phyloP scores from a whole-genome alignment of 2,113 vertebrate genomes.

The Megaceryle maxima region DNA sequence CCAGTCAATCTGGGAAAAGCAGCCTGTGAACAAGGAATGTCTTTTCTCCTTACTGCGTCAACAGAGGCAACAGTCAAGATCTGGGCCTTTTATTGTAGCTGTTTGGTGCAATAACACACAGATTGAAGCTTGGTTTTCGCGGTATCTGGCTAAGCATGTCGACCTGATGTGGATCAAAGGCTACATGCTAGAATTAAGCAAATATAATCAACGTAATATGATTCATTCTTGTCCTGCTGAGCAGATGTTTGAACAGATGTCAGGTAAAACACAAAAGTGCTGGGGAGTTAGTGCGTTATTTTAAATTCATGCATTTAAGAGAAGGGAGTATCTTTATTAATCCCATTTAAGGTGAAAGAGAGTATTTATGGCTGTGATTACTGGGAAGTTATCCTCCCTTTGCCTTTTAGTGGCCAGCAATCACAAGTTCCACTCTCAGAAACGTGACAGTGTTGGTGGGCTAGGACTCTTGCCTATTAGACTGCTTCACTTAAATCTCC shows the following conservation, averaged over 20 bases:
- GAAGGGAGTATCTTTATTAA: slow-evolving; percentile 60
- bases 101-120: slow-evolving; percentile 2
- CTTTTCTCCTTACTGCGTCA: not conserved
- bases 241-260: slow-evolving; percentile 70
- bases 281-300: slow-evolving; percentile 54
- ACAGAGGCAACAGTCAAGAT: not conserved
- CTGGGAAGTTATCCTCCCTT: slow-evolving; percentile 30
- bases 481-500: not conserved
- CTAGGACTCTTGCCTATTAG: not conserved
- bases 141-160: not conserved
- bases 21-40: not conserved
- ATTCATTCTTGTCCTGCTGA: slow-evolving; percentile 59
- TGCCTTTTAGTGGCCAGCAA: not conserved
- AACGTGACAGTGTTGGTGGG: not conserved
- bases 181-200: slow-evolving; percentile 38
- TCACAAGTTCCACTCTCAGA: not conserved
- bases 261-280: slow-evolving; percentile 10
- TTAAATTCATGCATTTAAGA: slow-evolving; percentile 62
- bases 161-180: slow-evolving; percentile 22
- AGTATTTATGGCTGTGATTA: slow-evolving; percentile 49
- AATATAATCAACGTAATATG: slow-evolving; percentile 35
- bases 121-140: not conserved
- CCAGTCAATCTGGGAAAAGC: not conserved
- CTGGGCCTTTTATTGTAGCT: not conserved
- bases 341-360: slow-evolving; percentile 44